Base-by-base conservation (phyloP, 2,113 vertebrate genomes). In the Puma concolor region DNA sequence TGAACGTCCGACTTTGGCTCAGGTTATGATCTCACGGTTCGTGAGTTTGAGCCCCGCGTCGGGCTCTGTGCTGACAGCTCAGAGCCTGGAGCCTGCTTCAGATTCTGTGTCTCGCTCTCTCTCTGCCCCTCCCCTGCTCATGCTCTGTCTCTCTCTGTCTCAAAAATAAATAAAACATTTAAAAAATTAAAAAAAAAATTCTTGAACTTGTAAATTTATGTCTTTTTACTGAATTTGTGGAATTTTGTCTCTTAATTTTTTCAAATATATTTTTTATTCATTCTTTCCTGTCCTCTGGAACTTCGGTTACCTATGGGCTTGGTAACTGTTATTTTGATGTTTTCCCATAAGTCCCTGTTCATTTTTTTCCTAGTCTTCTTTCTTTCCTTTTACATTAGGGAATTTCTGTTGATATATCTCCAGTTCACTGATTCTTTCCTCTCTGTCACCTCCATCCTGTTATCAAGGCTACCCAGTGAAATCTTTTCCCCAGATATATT, bases 131-230 rank as follows among this genome's bases (percentile, higher is more conserved):
- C 44, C 44, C 44, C 44, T 44, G 44, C 44, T 44, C 44, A 44
- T 44, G 44, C 44, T 44, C 44, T 44, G 44, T 44, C 44, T 44
- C 44, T 44, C 7, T 44, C 44, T 9, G 44, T 44, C 44, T 44
- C 44, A 44, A 44, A 44, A 44, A 44, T 44, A 44, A 44, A 44
- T 9, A 44, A 44, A 44, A 44, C 44, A 44, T 44, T 44, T 44
- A 44, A 44, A 44, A 44, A 44, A 44, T 44, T 44, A 44, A 44
- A 44, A 44, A 44, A 44, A 85, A 80, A 7, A 1, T 94, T 89
- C 60, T 79, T 96, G 44, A 94, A 79, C 52, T 89, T 89, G 25
- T 86, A 96, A 82, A 85, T 93, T 88, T 93, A 33, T 88, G 13
- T 95, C 31, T 94, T 94, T 94, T 91, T n/a, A 48, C 23, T 54